Evolutionary conservation across 1,140 invertebrate species (phyloP), one percentile per base, ranked within the genome.

Genomic region (Parasteatoda tepidariorum): DNA sequence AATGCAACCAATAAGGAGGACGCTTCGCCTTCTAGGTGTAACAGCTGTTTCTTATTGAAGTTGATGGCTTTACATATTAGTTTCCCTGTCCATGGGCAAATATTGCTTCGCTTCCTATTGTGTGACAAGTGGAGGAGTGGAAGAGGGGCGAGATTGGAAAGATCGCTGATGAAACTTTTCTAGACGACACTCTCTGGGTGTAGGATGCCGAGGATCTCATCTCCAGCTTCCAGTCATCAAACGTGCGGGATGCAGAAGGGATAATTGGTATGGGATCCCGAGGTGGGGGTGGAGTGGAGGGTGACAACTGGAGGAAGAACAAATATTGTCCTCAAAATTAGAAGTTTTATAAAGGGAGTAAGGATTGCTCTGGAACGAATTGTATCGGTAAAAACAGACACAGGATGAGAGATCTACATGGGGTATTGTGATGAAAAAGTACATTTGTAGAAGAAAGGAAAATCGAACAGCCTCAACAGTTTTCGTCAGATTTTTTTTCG

Each of bases 31-130:
- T 30, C 62, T 57, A 68, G 76, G 76, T 61, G 79, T 82, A 82
- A 82, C 79, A 82, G 79, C 79, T 82, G 79, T 82, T 82, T 82
- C 79, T 82, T 82, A 82, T 82, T 82, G 79, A 82, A 82, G 79
- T 82, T 82, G 79, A 82, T 82, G 79, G 79, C 79, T 82, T 82
- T 82, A 82, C 79, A 82, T 82, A 82, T 82, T 82, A 82, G 79
- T 82, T 82, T 82, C 76, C 66, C 79, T 82, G 79, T 82, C 79
- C 79, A 82, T 67, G 79, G 68, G 67, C 79, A 82, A 82, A 82
- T 82, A 82, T 82, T 73, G 66, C 79, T 82, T 57, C 28, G 64
- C 28, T 66, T 79, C 64, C 79, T 34, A 71, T 71, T 82, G 79
- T 82, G 79, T 82, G 79, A 82, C 79, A 82, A 82, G 79, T 82